Evolutionary conservation across 2,113 vertebrate species (phyloP).

Genomic region (Romanogobio albipinnatus): DNA sequence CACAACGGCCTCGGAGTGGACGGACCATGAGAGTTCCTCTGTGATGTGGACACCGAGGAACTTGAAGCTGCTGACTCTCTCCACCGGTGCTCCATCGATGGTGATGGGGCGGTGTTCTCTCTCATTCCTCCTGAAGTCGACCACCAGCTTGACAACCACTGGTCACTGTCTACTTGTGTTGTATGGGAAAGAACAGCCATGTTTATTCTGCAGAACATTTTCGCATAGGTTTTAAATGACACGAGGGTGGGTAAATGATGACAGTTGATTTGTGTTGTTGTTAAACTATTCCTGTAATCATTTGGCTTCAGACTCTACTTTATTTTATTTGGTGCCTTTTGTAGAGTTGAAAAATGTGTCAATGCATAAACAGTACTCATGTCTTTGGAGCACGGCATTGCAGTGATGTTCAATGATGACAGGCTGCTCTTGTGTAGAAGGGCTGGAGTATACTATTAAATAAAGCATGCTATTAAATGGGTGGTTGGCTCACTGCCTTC

Average conservation of each 20-base stretch:
- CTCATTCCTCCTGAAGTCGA: no score
- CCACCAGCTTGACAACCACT: background rate
- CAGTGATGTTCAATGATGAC: conserved; percentile 21
- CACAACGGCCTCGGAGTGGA: no score
- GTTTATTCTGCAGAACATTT: background rate
- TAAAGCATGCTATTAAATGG: conserved; percentile 49
- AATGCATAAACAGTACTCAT: background rate
- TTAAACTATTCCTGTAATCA: no score
- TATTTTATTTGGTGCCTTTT: conserved; percentile 10
- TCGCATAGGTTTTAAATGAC: background rate
- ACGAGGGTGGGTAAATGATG: background rate
- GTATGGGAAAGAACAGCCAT: background rate
- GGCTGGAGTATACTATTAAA: conserved; percentile 26
- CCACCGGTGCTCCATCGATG: no score
- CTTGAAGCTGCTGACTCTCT: no score
- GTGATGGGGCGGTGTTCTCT: no score
- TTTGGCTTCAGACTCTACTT: background rate
- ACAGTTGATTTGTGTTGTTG: no score
- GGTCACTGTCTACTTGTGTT: background rate
- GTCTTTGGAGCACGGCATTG: background rate
- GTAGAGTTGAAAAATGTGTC: background rate
- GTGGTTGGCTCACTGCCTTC: conserved; percentile 31
- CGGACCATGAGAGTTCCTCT: no score
- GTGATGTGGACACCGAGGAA: no score
- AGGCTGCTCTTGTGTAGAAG: conserved; percentile 12